Conservation (phyloP, 1,140 invertebrate genomes). For the Philopotamus ludificatus region DNA sequence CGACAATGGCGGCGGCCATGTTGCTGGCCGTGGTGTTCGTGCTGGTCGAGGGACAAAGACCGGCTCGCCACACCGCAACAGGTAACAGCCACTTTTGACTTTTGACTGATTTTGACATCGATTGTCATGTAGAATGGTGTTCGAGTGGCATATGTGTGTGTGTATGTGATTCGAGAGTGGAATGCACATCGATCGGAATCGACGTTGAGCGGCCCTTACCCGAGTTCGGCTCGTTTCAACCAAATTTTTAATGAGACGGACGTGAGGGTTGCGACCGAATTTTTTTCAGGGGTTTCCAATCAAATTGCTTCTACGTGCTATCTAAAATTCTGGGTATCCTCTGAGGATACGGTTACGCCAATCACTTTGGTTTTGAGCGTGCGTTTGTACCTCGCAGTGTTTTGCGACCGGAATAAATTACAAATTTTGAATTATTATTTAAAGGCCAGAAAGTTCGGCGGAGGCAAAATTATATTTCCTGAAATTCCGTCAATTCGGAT, state of each 20-base stretch:
- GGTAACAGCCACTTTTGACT: slow-evolving; percentile 4
- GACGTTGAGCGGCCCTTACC: neutral
- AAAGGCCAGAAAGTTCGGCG: too few relatives aligned
- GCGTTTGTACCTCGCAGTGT: too few relatives aligned
- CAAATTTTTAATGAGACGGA: neutral
- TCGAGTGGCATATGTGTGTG: neutral
- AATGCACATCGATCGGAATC: neutral
- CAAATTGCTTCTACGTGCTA: too few relatives aligned
- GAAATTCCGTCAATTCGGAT: too few relatives aligned
- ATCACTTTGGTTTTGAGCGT: too few relatives aligned
- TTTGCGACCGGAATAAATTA: too few relatives aligned
- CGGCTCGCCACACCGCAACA: slow-evolving; percentile 14
- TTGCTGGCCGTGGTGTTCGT: neutral
- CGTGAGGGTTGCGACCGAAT: too few relatives aligned
- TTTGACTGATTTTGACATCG: neutral
- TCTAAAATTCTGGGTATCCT: too few relatives aligned
- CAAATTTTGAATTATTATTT: too few relatives aligned
- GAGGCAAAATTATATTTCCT: too few relatives aligned
- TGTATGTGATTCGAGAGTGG: neutral
- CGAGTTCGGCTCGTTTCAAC: neutral
- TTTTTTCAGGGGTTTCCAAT: too few relatives aligned
- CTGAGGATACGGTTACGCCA: too few relatives aligned
- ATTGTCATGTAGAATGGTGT: slow-evolving; percentile 1
- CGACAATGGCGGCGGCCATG: neutral
- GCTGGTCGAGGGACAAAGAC: slow-evolving; percentile 11